A percentile compares a stretch with the other conserved stretches of the same genome.
Conservation (phyloP, 1,140 invertebrate genomes). For the Zaprionus vittiger region DNA sequence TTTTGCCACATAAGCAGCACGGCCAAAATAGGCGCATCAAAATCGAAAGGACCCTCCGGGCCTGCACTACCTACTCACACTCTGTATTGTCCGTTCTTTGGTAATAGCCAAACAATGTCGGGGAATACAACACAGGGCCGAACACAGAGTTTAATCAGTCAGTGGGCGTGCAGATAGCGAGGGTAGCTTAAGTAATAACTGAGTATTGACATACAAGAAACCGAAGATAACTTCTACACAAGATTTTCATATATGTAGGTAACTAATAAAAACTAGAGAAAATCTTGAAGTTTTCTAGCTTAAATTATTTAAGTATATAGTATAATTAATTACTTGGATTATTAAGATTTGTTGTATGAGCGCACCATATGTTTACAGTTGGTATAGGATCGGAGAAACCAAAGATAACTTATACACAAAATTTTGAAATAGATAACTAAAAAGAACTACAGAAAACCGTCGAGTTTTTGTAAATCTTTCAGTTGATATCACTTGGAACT, state of each 20-base stretch:
- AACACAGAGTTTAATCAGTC: slow-evolving; percentile 44
- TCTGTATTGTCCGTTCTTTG: slow-evolving; percentile 9
- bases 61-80: not conserved
- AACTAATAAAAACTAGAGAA: no score
- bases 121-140: slow-evolving; percentile 12
- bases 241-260: no score
- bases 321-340: no score
- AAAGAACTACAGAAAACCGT: no score
- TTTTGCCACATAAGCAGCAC: slow-evolving; percentile 69
- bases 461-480: no score
- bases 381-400: not conserved
- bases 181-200: not conserved
- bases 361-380: no score
- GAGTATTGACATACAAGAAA: not conserved
- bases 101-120: slow-evolving; percentile 29
- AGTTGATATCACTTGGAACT: no score
- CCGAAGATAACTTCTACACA: not conserved
- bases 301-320: no score
- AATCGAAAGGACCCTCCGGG: slow-evolving; percentile 32
- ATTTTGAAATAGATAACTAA: no score
- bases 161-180: slow-evolving; percentile 23
- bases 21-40: slow-evolving; percentile 26
- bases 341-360: no score
- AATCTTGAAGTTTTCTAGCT: no score
- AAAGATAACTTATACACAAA: not conserved